Base-by-base conservation (phyloP, 23 tunicate species). In the Ascidia mentula region DNA sequence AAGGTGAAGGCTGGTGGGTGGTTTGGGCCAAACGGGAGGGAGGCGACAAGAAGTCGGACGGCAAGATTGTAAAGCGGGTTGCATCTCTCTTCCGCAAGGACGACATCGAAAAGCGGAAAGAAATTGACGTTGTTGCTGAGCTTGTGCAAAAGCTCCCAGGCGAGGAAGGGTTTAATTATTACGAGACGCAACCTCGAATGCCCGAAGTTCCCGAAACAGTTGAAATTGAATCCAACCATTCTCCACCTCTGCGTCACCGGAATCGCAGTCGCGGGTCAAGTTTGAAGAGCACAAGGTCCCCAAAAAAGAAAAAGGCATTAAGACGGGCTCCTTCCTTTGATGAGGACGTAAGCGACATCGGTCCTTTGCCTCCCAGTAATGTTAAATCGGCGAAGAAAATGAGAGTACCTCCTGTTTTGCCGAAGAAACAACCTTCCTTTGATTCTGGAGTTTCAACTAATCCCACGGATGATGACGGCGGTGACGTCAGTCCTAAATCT, bases 391-490 rank as follows among this genome's bases (percentile, higher is more conserved):
- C n/a, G 32, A 33, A 37, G 39, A 18, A 31, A 69, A 18, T 26
- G 26, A 18, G 30, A 24, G 30, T 12, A 17, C 26, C 26, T 24
- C 34, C 78, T 2, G 46, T 28, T 2, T 22, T 28, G 22, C 30
- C 30, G 2, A 18, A 3, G 36, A 71, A 71, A 71, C 78, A 74
- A 74, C 53, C 33, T 6, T 74, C 78, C 9, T 35, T 74, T 26
- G 78, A 74, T 74, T 74, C 78, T 4, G 78, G 78, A 5, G 38
- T 74, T 39, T 40, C 53, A 22, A 74, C 78, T 31, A 74, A 74
- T 17, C 46, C 78, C 7, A 38, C 46, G 5, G 78, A 40, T 32
- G 78, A 74, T 39, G 78, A 74, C 38, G 33, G 28, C 26, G 65
- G 65, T 53, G 65, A 53, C 65, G 65, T 53, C 65, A 53, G 65